Evolutionary conservation across 2,888 invertebrate species (phyloP).

Genomic region (Parelbella ahira): DNA sequence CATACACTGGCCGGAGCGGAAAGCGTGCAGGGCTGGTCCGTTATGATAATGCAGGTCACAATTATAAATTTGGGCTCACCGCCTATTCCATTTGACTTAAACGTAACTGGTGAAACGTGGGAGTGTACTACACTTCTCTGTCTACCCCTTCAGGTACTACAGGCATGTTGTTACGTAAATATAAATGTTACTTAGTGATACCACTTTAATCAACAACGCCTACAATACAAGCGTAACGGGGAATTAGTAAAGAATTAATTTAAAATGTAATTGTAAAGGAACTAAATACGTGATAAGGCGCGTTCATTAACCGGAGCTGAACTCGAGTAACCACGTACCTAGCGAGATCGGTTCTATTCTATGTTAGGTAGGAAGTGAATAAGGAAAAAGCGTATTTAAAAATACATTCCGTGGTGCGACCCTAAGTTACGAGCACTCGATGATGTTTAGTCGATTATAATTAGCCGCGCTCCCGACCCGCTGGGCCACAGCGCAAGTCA

Average conservation of each 20-base stretch:
- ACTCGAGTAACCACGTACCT: conserved; percentile 18
- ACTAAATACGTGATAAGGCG: conserved; percentile 20
- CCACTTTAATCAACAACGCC: too few relatives aligned
- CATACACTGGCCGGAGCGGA: conserved; percentile 10
- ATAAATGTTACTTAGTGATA: too few relatives aligned
- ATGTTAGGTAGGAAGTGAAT: conserved; percentile 40
- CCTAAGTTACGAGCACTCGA: conserved; percentile 72
- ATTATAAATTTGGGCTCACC: conserved; percentile 8
- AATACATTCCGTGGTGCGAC: conserved; percentile 64
- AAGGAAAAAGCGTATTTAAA: conserved; percentile 60
- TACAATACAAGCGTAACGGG: too few relatives aligned
- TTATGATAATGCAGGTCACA: conserved; percentile 10
- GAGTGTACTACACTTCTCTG: too few relatives aligned
- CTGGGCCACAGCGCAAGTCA: conserved; percentile 40
- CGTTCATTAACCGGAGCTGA: conserved; percentile 24
- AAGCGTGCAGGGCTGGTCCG: conserved; percentile 20
- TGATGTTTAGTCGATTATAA: conserved; percentile 79
- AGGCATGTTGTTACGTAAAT: too few relatives aligned
- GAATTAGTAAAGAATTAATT: conserved; percentile 20
- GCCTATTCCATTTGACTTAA: too few relatives aligned
- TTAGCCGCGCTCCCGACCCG: conserved; percentile 67
- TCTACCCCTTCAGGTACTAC: too few relatives aligned
- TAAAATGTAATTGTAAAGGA: conserved; percentile 18
- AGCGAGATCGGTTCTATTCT: conserved; percentile 17
- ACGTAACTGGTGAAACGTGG: too few relatives aligned